These are phyloP conservation scores for Drosophila parabipectinata DNA, from an alignment of 1,140 invertebrate species.

Conservation along the genomic window DNA sequence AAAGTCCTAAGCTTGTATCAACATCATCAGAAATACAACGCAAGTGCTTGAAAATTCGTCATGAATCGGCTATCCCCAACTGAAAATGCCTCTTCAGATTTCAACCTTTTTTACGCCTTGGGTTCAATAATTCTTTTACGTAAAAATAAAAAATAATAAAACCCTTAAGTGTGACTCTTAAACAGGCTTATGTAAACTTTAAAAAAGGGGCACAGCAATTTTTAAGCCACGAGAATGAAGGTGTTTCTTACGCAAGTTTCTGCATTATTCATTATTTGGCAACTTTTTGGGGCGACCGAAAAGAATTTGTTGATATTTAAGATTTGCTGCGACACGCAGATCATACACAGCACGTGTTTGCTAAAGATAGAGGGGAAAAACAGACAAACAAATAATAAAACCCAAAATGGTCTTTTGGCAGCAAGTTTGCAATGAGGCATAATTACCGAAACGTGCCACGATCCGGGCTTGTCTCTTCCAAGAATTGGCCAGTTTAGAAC, in stretches of 20 bases:
- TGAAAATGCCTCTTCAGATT: constrained; percentile 51
- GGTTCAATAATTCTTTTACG: constrained; percentile 38
- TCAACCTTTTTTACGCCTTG: constrained; percentile 29
- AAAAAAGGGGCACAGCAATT: constrained; percentile 4
- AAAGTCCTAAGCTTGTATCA: too few relatives aligned
- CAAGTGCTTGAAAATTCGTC: constrained; percentile 55
- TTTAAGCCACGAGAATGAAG: constrained; percentile 4
- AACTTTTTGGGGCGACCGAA: not conserved
- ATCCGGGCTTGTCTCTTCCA: constrained; percentile 47
- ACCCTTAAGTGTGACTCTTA: constrained; percentile 37
- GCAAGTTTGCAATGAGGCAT: constrained; percentile 49
- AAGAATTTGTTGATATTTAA: constrained; percentile 29
- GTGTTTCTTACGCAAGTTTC: constrained; percentile 42
- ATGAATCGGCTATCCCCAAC: constrained; percentile 61
- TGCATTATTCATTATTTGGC: constrained; percentile 10
- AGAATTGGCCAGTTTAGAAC: constrained; percentile 34
- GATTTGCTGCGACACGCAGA: constrained; percentile 51
- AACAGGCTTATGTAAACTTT: constrained; percentile 47
- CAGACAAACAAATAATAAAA: constrained; percentile 17
- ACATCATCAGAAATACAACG: too few relatives aligned
- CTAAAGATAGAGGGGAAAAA: constrained; percentile 51
- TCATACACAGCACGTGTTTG: constrained; percentile 34
- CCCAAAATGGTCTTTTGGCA: constrained; percentile 43
- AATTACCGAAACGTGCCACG: constrained; percentile 77
- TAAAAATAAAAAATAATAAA: constrained; percentile 33